Percentiles rank a stretch among this genome's conserved stretches.
phyloP scores from a whole-genome alignment of 1,140 invertebrate species.

The Drosophila cardini region DNA sequence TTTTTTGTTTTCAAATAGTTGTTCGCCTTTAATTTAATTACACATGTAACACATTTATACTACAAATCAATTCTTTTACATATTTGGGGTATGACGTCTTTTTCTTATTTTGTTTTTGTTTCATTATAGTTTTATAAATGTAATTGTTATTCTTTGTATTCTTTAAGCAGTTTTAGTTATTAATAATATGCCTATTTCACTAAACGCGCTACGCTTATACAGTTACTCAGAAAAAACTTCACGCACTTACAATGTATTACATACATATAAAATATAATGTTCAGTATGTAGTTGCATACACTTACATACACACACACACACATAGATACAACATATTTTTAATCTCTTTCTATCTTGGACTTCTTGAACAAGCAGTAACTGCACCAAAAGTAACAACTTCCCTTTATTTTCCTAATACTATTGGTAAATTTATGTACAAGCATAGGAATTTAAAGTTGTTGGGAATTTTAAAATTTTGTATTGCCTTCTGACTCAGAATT shows the following conservation, averaged over 20 bases:
- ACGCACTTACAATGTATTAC: neutral
- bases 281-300: neutral
- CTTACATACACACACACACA: neutral
- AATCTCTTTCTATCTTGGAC: no score
- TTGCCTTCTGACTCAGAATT: conserved; percentile 15
- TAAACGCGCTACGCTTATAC: neutral
- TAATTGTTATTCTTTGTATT: neutral
- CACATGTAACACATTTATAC: conserved; percentile 45
- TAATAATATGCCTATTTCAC: conserved; percentile 9
- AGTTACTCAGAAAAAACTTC: neutral
- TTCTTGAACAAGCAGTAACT: no score
- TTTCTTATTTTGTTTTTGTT: neutral
- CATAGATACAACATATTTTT: neutral
- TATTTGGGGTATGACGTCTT: neutral
- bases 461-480: neutral
- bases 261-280: neutral
- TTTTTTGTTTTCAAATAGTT: conserved; percentile 34
- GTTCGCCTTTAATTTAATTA: conserved; percentile 31
- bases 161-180: conserved; percentile 3
- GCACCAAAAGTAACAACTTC: no score
- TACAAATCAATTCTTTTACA: conserved; percentile 21
- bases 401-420: neutral
- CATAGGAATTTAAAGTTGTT: neutral
- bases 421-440: neutral
- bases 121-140: neutral